Evolutionary conservation across 2,888 invertebrate genomes (phyloP), one percentile per base, ranked within the genome.

Genomic region (Nomada ferruginata): DNA sequence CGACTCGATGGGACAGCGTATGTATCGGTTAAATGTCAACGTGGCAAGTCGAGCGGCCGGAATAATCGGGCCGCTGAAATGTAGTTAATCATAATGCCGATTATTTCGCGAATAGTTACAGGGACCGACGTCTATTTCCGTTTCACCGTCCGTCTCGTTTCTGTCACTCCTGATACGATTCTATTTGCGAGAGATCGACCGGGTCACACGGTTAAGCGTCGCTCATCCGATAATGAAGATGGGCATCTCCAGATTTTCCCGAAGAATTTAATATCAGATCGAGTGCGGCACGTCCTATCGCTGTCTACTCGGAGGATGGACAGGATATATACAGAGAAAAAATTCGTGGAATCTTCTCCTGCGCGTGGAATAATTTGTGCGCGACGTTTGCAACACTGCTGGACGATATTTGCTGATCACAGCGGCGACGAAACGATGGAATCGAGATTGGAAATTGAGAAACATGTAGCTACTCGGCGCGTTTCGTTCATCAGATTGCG

Each of bases 141-240:
- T 87, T 89, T 87, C 78, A 78, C 82, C 76, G 85, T 75, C 86
- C 79, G 82, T 87, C 86, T 84, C 81, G 77, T 76, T 81, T 73
- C 79, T 82, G 80, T 88, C 87, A 85, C 82, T 85, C 83, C 77
- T 79, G 74, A 68, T 69, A 77, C 85, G 83, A 82, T 86, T 88
- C 91, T 92, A 92, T 92, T 92, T 91, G 87, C 86, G 88, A 89
- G 79, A 82, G 88, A 90, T 91, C 88, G 90, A 91, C 88, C 89
- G 81, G 91, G 91, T 92, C 90, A 90, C 89, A 87, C 90, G 90
- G 88, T 89, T 91, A 91, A 90, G 71, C 86, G 85, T 76, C 79
- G 82, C 85, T 89, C 87, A 86, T 85, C 86, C 87, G 85, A 87
- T 92, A 92, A 92, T 91, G 91, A 92, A 91, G 91, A 92, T 92